Percentiles rank a stretch among this genome's conserved stretches.
phyloP scores from a whole-genome alignment of 1,140 invertebrate species.

The Aphis gossypii region DNA sequence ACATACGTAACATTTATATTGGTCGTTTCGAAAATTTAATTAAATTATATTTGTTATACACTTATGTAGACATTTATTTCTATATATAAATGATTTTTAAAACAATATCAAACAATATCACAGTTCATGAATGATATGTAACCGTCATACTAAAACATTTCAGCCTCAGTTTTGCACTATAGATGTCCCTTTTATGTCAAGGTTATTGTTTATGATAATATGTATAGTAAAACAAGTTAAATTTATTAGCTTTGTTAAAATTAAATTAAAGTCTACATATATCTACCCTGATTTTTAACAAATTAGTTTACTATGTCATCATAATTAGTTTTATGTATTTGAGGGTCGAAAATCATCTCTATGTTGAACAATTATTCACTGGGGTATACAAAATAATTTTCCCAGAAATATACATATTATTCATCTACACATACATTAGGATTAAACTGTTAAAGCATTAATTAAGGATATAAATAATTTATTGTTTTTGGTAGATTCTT shows the following conservation, averaged over 20 bases:
- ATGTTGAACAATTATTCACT: background rate
- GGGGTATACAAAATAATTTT: background rate
- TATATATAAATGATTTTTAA: background rate
- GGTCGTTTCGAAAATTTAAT: background rate
- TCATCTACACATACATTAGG: background rate
- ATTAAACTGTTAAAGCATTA: background rate
- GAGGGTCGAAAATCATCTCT: background rate
- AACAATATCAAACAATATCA: background rate
- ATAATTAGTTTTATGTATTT: slow-evolving; percentile 1
- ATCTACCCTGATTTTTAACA: background rate
- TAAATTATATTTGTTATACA: background rate
- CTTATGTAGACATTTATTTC: background rate
- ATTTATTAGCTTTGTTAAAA: slow-evolving; percentile 1
- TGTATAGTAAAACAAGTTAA: background rate
- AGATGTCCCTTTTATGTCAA: background rate
- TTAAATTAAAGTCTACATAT: background rate
- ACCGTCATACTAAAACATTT: background rate
- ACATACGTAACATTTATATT: background rate
- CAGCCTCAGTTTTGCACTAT: background rate
- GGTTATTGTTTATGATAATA: background rate
- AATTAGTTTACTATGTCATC: background rate
- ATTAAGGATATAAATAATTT: background rate
- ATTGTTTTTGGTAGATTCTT: background rate
- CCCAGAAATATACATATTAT: background rate
- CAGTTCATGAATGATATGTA: background rate